Conservation (phyloP, 2,888 invertebrate species). For the Torymus auratus region DNA sequence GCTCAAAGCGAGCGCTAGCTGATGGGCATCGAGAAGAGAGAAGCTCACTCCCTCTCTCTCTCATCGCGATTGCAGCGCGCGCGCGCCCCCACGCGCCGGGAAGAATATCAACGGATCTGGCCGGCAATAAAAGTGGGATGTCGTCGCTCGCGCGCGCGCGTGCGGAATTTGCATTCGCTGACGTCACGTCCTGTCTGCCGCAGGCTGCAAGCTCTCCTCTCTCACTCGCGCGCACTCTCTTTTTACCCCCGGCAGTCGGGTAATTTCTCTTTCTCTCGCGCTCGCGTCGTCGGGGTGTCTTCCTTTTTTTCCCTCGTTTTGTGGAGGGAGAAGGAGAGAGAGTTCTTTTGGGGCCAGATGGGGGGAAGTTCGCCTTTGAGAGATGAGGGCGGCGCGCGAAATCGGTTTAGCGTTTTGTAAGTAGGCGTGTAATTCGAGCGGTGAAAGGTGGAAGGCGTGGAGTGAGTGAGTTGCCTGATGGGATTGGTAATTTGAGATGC, state of each 20-base stretch:
- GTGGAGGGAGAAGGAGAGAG: too few species aligned
- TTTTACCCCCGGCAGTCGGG: not conserved
- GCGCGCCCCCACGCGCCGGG: slow-evolving; percentile 44
- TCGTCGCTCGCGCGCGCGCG: slow-evolving; percentile 53
- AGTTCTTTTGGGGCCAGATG: not conserved
- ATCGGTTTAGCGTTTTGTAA: slow-evolving; percentile 33
- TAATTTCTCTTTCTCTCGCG: slow-evolving; percentile 42
- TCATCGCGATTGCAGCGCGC: slow-evolving; percentile 51
- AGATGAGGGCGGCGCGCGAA: slow-evolving; percentile 13
- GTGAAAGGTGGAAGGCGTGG: too few species aligned
- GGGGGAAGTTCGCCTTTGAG: not conserved
- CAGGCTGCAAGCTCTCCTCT: slow-evolving; percentile 47
- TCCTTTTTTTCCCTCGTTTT: not conserved
- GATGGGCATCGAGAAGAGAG: slow-evolving; percentile 4
- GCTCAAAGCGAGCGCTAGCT: not conserved
- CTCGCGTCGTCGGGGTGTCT: not conserved
- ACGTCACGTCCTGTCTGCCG: slow-evolving; percentile 66
- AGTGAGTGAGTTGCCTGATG: too few species aligned
- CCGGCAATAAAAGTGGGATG: slow-evolving; percentile 65
- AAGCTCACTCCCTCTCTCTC: slow-evolving; percentile 2
- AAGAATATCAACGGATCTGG: slow-evolving; percentile 67
- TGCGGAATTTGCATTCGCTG: slow-evolving; percentile 70
- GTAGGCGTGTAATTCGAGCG: slow-evolving; percentile 22
- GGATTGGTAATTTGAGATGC: too few species aligned
- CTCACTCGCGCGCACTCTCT: slow-evolving; percentile 2